Conservation (phyloP, 2,113 vertebrate genomes). For the Rhinopomastus cyanomelas region DNA sequence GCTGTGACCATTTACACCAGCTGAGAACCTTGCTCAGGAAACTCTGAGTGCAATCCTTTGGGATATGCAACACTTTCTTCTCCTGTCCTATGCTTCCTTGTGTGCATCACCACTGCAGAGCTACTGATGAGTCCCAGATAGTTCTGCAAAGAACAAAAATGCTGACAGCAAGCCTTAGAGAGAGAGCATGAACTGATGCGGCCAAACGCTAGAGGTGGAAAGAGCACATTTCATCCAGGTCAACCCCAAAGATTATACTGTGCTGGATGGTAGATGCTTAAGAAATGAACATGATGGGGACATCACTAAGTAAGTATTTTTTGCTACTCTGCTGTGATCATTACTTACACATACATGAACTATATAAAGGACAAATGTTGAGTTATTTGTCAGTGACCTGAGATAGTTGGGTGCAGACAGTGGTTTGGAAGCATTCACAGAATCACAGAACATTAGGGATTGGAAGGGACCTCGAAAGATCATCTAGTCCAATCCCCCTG, state of each 20-base stretch:
- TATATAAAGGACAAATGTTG: not conserved
- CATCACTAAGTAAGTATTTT: not conserved
- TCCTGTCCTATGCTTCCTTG: not conserved
- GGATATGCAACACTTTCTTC: not conserved
- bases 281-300: fast-evolving
- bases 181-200: not conserved
- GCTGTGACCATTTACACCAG: not conserved
- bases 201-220: not conserved
- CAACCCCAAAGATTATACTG: not conserved
- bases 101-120: not conserved
- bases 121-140: not conserved
- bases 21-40: not conserved
- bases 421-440: not conserved
- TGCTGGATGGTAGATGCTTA: not conserved
- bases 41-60: not conserved
- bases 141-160: not conserved
- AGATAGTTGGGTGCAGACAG: not conserved
- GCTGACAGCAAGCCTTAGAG: not conserved
- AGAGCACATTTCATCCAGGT: not conserved
- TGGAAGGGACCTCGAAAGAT: no score
- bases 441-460: no score
- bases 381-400: not conserved
- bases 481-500: no score
- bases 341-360: not conserved
- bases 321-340: not conserved